Percentiles rank a stretch among this genome's conserved stretches.
Conservation (phyloP, 2,797 vertebrate genomes). For the Vultur gryphus region DNA sequence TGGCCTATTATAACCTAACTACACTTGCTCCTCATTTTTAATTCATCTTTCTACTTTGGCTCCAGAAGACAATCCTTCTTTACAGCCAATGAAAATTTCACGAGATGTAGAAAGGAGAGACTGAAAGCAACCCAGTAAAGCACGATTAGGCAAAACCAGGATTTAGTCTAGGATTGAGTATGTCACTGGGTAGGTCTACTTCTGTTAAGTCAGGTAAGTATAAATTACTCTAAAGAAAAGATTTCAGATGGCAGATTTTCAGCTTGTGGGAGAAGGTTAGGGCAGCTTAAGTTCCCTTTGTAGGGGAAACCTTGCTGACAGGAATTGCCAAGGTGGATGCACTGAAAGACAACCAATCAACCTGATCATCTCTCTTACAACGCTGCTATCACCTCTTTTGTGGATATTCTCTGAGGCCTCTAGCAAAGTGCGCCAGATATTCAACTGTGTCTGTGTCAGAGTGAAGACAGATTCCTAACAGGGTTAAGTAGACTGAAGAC, state of each 20-base stretch:
- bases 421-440: no score
- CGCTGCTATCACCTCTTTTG: neutral
- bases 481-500: neutral
- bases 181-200: neutral
- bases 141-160: neutral
- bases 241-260: neutral
- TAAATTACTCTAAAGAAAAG: neutral
- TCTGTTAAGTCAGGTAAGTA: neutral
- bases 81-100: conserved; percentile 2
- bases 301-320: neutral
- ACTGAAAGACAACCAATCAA: neutral
- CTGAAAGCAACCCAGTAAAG: neutral
- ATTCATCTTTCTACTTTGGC: neutral
- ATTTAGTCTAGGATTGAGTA: neutral
- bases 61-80: neutral
- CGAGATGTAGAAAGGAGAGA: neutral
- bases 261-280: neutral
- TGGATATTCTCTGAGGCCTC: accelerated
- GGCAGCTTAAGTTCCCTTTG: neutral
- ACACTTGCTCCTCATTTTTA: neutral
- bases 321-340: neutral
- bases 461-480: neutral
- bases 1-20: neutral
- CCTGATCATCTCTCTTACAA: neutral
- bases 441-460: neutral